Evolutionary conservation across 2,797 vertebrate species (phyloP).

Genomic region (Acanthopagrus latus): DNA sequence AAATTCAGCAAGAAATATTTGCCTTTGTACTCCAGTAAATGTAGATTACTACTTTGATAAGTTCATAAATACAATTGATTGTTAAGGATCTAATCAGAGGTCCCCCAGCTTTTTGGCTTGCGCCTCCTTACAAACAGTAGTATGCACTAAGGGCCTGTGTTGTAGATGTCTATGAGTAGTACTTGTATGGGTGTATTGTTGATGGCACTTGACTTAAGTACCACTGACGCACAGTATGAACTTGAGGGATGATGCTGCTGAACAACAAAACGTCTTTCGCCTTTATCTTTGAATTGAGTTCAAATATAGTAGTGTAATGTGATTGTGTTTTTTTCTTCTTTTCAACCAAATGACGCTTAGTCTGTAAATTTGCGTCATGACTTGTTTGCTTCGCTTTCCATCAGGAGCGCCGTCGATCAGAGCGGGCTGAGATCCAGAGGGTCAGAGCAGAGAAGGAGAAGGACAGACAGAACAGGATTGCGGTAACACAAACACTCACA

Average conservation of each 20-base stretch:
- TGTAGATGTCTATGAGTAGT: neutral
- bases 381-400: neutral
- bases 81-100: neutral
- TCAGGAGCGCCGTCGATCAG: conserved; percentile 89
- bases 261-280: neutral
- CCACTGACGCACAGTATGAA: neutral
- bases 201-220: neutral
- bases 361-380: neutral
- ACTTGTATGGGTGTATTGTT: neutral
- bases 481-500: conserved; percentile 75
- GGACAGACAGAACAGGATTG: conserved; percentile 90
- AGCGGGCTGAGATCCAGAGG: conserved; percentile 92
- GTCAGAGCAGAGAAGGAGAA: conserved; percentile 92
- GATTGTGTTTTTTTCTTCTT: neutral
- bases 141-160: neutral
- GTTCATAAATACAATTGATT: neutral
- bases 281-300: neutral
- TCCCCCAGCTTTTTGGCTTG: neutral
- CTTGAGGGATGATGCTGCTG: neutral
- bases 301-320: neutral
- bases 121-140: too few species aligned
- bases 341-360: neutral
- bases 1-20: too few species aligned
- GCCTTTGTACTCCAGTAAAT: too few species aligned
- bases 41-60: too few species aligned